phyloP scores from a whole-genome alignment of 2,113 vertebrate genomes.

The Suricata suricatta region DNA sequence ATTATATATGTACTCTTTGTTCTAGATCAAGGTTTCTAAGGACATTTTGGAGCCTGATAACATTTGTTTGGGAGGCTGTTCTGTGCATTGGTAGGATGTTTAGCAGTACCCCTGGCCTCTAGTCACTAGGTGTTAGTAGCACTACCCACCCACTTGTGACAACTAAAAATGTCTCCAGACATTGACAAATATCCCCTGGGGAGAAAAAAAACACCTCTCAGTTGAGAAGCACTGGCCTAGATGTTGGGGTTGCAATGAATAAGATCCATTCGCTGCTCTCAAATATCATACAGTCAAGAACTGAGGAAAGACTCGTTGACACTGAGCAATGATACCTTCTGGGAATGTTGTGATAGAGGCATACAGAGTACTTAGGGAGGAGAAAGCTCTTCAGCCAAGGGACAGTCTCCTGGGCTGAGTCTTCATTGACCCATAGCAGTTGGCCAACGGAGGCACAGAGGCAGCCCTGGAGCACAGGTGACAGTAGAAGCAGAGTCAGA shows the following conservation, averaged over 20 bases:
- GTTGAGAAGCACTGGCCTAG: background rate
- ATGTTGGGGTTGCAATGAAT: background rate
- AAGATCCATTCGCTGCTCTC: background rate
- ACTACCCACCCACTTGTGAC: background rate
- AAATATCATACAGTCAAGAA: background rate
- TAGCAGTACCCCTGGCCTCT: background rate
- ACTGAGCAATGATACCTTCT: background rate
- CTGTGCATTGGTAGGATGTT: background rate
- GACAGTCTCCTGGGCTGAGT: background rate
- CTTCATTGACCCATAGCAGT: background rate
- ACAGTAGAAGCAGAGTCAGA: background rate
- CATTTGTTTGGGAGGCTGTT: background rate
- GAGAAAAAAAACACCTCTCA: background rate
- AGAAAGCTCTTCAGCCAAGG: background rate
- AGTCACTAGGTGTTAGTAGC: background rate
- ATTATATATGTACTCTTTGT: background rate
- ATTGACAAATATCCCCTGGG: background rate
- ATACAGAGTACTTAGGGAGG: background rate
- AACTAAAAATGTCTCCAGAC: background rate
- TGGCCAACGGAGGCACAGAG: background rate
- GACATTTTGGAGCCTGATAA: background rate
- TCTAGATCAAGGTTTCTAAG: background rate
- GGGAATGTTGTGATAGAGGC: background rate
- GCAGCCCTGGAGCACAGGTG: background rate
- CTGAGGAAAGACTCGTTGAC: background rate